Evolutionary conservation across 2,797 vertebrate species (phyloP).

Genomic region (Clarias fuscus): DNA sequence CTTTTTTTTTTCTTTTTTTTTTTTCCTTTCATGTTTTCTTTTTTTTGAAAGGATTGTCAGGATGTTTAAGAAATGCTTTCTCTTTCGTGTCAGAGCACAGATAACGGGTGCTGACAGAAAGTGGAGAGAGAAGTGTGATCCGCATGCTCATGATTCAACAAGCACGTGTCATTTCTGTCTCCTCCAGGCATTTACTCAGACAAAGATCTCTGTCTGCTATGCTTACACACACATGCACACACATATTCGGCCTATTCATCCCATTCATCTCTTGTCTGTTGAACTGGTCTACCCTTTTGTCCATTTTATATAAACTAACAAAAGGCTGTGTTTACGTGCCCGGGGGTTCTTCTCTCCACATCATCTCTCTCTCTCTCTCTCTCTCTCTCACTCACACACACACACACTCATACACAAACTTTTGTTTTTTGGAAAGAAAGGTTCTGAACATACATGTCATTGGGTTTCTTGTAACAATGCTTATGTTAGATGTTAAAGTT

Average conservation of each 20-base stretch:
- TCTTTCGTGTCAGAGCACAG: not conserved
- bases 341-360: not conserved
- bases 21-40: not conserved
- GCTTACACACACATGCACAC: constrained; percentile 28
- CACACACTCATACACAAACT: not conserved
- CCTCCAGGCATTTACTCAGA: constrained; percentile 47
- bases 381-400: not conserved
- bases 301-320: constrained; percentile 44
- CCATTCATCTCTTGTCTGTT: not conserved
- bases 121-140: constrained; percentile 29
- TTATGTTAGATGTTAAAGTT: not conserved
- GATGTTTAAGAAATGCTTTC: not conserved
- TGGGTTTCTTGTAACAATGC: not conserved
- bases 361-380: too few relatives aligned
- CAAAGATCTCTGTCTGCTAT: constrained; percentile 48
- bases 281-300: constrained; percentile 37
- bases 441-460: not conserved
- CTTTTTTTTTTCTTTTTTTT: too few relatives aligned
- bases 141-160: constrained; percentile 53
- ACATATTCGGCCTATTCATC: constrained; percentile 49
- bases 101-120: not conserved
- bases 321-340: constrained; percentile 33
- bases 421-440: not conserved
- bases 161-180: constrained; percentile 53
- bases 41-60: not conserved